Conservation (phyloP, 2,797 vertebrate species). For the Gadopsis bispinosus region DNA sequence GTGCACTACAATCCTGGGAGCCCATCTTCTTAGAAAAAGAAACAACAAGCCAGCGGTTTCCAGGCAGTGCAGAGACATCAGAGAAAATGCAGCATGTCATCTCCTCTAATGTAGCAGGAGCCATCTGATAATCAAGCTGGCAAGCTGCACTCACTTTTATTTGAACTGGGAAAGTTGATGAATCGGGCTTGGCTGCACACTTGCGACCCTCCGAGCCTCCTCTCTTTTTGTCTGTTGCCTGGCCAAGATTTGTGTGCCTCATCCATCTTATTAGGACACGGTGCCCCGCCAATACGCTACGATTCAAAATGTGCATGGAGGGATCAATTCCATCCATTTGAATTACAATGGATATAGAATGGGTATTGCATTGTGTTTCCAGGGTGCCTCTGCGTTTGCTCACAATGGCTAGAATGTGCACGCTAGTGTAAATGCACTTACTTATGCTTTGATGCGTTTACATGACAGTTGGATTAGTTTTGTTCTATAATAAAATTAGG, state of each 20-base stretch:
- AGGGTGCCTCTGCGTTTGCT: slow-evolving; percentile 5
- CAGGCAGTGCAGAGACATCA: slow-evolving; percentile 53
- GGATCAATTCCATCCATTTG: slow-evolving; percentile 62
- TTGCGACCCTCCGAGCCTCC: slow-evolving; percentile 52
- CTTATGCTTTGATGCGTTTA: background rate
- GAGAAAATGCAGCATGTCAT: slow-evolving; percentile 71
- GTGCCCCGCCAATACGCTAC: slow-evolving; percentile 59
- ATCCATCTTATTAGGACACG: slow-evolving; percentile 62
- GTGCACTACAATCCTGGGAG: slow-evolving; percentile 42
- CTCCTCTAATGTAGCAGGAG: slow-evolving; percentile 69
- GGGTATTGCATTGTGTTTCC: slow-evolving; percentile 17
- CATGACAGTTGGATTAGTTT: background rate
- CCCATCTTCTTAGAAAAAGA: slow-evolving; percentile 26
- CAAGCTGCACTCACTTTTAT: slow-evolving; percentile 72
- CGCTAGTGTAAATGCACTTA: background rate
- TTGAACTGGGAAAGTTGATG: slow-evolving; percentile 79
- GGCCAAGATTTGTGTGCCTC: slow-evolving; percentile 62
- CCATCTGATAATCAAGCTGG: slow-evolving; percentile 79
- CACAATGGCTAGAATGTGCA: background rate
- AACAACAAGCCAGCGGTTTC: slow-evolving; percentile 1
- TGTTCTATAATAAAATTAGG: background rate
- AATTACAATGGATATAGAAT: slow-evolving; percentile 44
- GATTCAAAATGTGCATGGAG: slow-evolving; percentile 41
- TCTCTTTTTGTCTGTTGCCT: slow-evolving; percentile 57
- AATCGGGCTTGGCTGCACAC: slow-evolving; percentile 74